These are phyloP conservation scores for Steromphala cineraria DNA, from an alignment of 2,888 invertebrate species.

Conservation along the genomic window DNA sequence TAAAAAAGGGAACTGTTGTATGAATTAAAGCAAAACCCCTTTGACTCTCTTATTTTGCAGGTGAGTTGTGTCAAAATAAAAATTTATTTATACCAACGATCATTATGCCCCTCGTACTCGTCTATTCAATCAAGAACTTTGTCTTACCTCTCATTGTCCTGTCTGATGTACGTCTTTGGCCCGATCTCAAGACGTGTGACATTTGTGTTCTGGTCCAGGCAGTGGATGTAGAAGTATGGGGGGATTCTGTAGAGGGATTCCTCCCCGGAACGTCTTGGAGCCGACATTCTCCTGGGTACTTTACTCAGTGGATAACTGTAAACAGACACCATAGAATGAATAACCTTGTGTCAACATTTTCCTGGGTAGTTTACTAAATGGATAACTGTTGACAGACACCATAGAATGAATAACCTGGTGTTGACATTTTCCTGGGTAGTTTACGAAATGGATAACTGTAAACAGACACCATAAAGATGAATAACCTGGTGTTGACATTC, in stretches of 20 bases:
- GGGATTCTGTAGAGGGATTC: constrained; percentile 75
- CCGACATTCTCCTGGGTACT: constrained; percentile 31
- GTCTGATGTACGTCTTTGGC: constrained; percentile 77
- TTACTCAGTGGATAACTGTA: too few species aligned
- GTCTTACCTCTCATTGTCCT: constrained; percentile 77
- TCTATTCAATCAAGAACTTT: neutral
- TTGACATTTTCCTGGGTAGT: constrained; percentile 30
- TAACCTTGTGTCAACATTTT: too few species aligned
- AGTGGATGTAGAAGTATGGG: constrained; percentile 77
- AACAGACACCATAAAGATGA: too few species aligned
- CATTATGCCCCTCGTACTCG: neutral
- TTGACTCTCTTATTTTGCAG: too few species aligned
- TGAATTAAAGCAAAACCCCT: too few species aligned
- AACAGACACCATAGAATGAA: too few species aligned
- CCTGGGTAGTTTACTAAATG: too few species aligned
- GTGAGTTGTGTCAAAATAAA: too few species aligned
- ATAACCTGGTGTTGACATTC: too few species aligned
- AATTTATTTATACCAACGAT: neutral
- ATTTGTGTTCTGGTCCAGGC: constrained; percentile 77
- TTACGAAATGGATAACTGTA: too few species aligned
- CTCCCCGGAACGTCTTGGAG: constrained; percentile 36
- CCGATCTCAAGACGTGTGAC: constrained; percentile 77
- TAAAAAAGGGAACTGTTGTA: too few species aligned
- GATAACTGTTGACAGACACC: too few species aligned
- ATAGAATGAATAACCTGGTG: constrained; percentile 25